These are phyloP conservation scores for Natator depressus DNA, from an alignment of 2,113 vertebrate species.

Conservation along the genomic window DNA sequence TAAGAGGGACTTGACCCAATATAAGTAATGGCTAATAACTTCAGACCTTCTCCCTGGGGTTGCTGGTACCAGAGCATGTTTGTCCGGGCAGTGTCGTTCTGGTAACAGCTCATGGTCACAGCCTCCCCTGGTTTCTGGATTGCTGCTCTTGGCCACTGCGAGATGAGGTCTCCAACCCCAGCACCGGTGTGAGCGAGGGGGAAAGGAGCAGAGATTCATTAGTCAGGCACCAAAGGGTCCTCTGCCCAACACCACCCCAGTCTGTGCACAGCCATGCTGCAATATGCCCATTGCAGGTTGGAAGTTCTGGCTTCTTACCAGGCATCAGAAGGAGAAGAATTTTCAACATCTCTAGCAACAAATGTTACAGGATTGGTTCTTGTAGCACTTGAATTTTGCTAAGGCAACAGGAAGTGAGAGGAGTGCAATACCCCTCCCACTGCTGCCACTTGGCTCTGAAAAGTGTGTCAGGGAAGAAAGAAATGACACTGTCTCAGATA, in stretches of 20 bases:
- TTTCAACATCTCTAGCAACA: not conserved
- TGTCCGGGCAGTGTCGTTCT: not conserved
- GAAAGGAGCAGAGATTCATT: too few species aligned
- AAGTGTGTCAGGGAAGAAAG: too few species aligned
- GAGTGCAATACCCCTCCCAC: too few species aligned
- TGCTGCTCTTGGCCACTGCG: not conserved
- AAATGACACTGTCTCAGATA: too few species aligned
- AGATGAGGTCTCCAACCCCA: not conserved
- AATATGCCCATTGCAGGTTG: not conserved
- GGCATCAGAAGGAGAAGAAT: not conserved
- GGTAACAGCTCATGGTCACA: not conserved
- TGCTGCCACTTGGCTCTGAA: too few species aligned
- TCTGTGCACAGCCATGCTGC: not conserved
- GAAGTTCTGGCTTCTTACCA: not conserved
- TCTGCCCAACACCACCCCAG: too few species aligned
- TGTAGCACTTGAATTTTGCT: too few species aligned
- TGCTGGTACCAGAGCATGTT: constrained; percentile 36
- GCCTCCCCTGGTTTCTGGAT: not conserved
- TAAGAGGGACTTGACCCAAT: accelerated
- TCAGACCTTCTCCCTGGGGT: not conserved
- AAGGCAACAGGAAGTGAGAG: too few species aligned
- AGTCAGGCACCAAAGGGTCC: not conserved
- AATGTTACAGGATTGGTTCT: not conserved
- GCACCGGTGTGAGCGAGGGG: not conserved
- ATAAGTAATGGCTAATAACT: not conserved